These are phyloP conservation scores for Dugesia japonica DNA, from an alignment of 2,888 invertebrate genomes.

Conservation along the genomic window DNA sequence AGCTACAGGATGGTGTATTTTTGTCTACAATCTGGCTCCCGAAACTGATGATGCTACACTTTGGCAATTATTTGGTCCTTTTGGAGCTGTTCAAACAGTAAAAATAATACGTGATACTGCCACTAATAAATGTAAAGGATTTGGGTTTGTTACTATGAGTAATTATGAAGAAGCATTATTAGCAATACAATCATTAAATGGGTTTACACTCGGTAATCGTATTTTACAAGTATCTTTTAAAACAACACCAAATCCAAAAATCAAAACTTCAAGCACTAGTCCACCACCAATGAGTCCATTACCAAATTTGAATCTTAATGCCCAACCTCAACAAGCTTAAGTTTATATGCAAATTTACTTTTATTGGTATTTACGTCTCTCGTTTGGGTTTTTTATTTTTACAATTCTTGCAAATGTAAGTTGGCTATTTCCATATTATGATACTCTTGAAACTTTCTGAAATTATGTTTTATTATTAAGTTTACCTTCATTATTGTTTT, in stretches of 20 bases:
- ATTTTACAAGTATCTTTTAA: slow-evolving; percentile 30
- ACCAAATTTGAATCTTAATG: background rate
- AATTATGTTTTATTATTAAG: slow-evolving; percentile 4
- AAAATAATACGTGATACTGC: slow-evolving; percentile 85
- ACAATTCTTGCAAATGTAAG: slow-evolving; percentile 15
- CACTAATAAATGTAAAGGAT: slow-evolving; percentile 92
- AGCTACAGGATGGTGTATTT: slow-evolving; percentile 70
- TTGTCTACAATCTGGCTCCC: slow-evolving; percentile 76
- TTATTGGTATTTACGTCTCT: slow-evolving; percentile 20
- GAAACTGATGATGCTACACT: slow-evolving; percentile 76
- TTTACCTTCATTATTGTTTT: slow-evolving; percentile 11
- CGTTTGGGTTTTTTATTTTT: slow-evolving; percentile 4
- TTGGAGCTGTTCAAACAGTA: slow-evolving; percentile 87
- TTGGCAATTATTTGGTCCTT: slow-evolving; percentile 87
- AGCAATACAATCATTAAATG: slow-evolving; percentile 85
- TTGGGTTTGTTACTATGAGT: slow-evolving; percentile 94
- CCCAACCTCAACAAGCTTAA: slow-evolving; percentile 14
- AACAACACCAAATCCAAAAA: slow-evolving; percentile 30
- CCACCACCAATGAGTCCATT: slow-evolving; percentile 17
- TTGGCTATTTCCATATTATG: slow-evolving; percentile 5
- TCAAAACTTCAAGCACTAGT: slow-evolving; percentile 28
- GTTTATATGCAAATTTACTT: slow-evolving; percentile 10
- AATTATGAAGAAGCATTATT: slow-evolving; percentile 90
- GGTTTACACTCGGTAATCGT: slow-evolving; percentile 49
- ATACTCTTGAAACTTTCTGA: slow-evolving; percentile 13